Evolutionary conservation across 2,113 vertebrate species (phyloP).

Genomic region (Rhipidura dahli): DNA sequence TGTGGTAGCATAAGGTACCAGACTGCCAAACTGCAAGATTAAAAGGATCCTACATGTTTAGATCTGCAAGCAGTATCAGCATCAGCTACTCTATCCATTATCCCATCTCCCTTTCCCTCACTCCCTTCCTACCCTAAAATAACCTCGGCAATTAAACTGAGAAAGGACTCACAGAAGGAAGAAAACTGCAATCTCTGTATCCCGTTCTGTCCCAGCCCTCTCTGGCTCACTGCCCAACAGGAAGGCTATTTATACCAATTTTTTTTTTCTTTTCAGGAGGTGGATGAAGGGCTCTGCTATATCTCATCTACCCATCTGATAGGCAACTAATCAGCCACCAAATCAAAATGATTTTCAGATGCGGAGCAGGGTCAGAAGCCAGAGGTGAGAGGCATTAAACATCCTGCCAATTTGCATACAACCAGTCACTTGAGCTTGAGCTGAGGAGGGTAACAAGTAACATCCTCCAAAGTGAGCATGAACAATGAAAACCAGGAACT

Average conservation of each 20-base stretch:
- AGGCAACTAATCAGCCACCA: neutral
- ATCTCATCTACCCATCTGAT: neutral
- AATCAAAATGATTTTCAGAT: neutral
- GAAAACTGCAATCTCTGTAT: neutral
- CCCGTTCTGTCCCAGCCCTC: neutral
- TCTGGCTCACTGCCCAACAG: neutral
- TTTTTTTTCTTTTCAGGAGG: neutral
- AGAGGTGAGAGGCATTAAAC: neutral
- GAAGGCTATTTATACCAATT: neutral
- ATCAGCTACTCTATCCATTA: neutral
- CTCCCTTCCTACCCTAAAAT: neutral
- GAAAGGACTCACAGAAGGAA: neutral
- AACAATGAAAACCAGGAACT: neutral
- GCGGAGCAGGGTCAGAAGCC: neutral
- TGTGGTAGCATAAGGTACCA: neutral
- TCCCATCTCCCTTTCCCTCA: neutral
- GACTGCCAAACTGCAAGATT: neutral
- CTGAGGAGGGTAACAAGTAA: neutral
- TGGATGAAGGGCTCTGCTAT: neutral
- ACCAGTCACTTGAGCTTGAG: neutral
- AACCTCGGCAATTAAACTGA: neutral
- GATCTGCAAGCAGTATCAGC: neutral
- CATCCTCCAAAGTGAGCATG: rapidly evolving
- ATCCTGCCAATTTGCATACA: neutral
- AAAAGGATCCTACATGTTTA: neutral